Evolutionary conservation across 2,113 vertebrate genomes (phyloP), one percentile per base, ranked within the genome.

Genomic region (Pygoscelis antarcticus): DNA sequence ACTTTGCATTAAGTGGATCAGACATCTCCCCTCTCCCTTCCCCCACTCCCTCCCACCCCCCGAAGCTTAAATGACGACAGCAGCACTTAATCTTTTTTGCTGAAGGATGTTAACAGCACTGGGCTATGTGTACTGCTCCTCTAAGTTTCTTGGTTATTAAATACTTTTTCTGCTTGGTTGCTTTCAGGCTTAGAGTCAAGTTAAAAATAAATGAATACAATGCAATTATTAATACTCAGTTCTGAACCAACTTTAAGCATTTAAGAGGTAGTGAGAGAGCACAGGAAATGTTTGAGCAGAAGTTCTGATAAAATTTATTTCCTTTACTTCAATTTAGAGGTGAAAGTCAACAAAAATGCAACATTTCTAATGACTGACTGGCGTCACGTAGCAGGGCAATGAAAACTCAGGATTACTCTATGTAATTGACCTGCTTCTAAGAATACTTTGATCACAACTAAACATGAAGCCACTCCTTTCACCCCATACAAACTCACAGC

Each of bases 1-100:
- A 75, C 64, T 88, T 95, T 76, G 65, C 81, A 96, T 94, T 95
- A 97, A 97, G 82, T 93, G 94, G 87, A 96, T 96, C 84, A 96
- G 96, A 95, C 93, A 92, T 83, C 61, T 97, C 52, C 61, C 60
- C 55, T 96, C 75, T 83, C 83, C 66, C 69, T 93, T 93, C 66
- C 34, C 25, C 30, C 0, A 0, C 47, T 87, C 38, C 55, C 49
- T 61, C 82, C 68, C 66, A 57, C 8, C 47, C 40, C 49, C n/a
- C 0, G 18, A 71, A 95, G 92, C 86, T 85, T 89, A 69, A 94
- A 90, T 93, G 92, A 79, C 52, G 25, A 94, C 86, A 95, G 92
- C 86, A 95, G 64, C 71, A 51, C 83, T 95, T 96, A 93, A 94
- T 96, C 94, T 88, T 65, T 94, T 93, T 90, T 86, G 79, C 87